Evolutionary conservation across 2,888 invertebrate genomes (phyloP), one percentile per base, ranked within the genome.

Genomic region (Zhuqinia jingwanae): DNA sequence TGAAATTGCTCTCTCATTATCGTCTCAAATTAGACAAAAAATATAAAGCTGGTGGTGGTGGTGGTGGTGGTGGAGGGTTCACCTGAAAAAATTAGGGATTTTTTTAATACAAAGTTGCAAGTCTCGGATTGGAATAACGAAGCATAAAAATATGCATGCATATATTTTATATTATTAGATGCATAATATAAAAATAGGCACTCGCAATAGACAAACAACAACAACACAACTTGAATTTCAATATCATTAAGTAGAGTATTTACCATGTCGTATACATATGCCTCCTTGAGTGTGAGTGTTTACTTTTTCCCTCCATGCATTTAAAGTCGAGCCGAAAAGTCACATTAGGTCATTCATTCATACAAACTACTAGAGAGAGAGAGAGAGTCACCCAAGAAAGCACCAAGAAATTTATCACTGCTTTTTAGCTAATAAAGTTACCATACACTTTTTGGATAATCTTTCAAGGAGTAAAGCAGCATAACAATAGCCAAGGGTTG

Each of bases 1-100:
- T 47, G 47, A 70, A 70, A 70, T 70, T 70, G 70, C 70, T 70
- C 70, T 70, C 47, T 47, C 70, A 47, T 70, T 70, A 65, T 42
- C 30, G 45, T 70, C 25, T 47, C 25, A 25, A 25, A 47, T 47
- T 25, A 45, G 70, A 70, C 25, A 47, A 70, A 70, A 2, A n/a
- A 13, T 50, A 50, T n/a, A n/a, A n/a, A n/a, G n/a, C n/a, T n/a
- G n/a, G n/a, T n/a, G n/a, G n/a, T n/a, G n/a, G n/a, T n/a, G n/a
- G n/a, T n/a, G n/a, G n/a, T n/a, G n/a, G n/a, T 45, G 68, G 68
- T 22, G 68, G 68, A 22, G 45, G 42, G 68, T 68, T 42, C 68
- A 68, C 42, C 42, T 45, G 11, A 10, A 22, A 68, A 68, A 68
- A 68, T 68, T 68, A 68, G 45, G 42, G 17, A 45, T 45, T 68